Evolutionary conservation across 2,113 vertebrate genomes (phyloP).

Genomic region (Apteryx mantelli): DNA sequence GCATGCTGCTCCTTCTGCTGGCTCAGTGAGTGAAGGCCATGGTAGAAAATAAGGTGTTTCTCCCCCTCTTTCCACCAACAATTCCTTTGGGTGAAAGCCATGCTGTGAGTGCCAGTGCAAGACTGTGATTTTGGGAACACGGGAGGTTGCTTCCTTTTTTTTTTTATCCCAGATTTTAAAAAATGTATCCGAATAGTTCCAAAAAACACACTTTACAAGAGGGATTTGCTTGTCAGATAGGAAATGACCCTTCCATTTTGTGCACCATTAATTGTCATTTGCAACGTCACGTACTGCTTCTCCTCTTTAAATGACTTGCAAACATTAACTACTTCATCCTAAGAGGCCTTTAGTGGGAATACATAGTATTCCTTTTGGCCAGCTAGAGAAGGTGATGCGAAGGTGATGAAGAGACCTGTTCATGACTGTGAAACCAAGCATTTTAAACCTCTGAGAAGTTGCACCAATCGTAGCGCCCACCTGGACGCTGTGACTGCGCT

Average conservation of each 20-base stretch:
- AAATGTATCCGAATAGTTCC: background rate
- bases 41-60: fast-evolving
- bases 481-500: background rate
- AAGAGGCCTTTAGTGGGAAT: background rate
- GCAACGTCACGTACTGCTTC: background rate
- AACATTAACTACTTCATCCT: background rate
- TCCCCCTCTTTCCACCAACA: background rate
- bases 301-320: background rate
- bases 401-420: no score
- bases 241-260: background rate
- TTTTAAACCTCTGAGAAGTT: background rate
- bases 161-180: background rate
- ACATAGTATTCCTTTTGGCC: background rate
- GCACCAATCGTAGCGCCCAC: background rate
- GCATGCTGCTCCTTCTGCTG: background rate
- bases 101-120: fast-evolving
- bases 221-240: background rate
- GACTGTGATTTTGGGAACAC: background rate
- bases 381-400: background rate
- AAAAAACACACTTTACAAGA: background rate
- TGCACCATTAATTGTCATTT: background rate
- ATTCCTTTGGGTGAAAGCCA: background rate
- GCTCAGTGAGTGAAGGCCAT: fast-evolving
- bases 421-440: background rate
- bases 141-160: background rate